phyloP scores from a whole-genome alignment of 2,113 vertebrate species.

The Callospermophilus lateralis region DNA sequence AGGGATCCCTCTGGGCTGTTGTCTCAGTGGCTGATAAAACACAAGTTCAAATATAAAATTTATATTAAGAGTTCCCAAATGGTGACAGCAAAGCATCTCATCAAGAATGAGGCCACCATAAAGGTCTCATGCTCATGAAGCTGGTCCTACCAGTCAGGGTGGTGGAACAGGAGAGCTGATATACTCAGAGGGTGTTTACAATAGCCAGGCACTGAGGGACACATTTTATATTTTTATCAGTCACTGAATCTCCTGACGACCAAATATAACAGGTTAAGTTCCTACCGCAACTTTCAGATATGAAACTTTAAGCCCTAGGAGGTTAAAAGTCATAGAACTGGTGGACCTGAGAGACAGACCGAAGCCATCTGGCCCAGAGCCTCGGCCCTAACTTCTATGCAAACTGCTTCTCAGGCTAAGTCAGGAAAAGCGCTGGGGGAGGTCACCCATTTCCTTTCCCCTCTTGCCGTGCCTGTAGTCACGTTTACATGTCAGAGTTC shows the following conservation, averaged over 20 bases:
- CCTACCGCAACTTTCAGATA: not conserved
- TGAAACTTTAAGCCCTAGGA: not conserved
- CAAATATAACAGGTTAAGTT: not conserved
- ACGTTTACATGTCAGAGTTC: not conserved
- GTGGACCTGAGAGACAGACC: not conserved
- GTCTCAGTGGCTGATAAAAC: not conserved
- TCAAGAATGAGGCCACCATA: accelerated
- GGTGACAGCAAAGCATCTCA: not conserved
- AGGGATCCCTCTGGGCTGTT: not conserved
- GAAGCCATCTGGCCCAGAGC: not conserved
- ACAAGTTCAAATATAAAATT: not conserved
- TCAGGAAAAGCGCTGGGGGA: no score
- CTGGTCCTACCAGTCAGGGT: no score
- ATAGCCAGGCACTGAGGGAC: not conserved
- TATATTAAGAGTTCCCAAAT: not conserved
- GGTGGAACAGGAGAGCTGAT: not conserved
- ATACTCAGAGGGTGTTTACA: not conserved
- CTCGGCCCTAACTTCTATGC: no score
- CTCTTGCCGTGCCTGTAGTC: no score
- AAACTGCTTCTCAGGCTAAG: not conserved
- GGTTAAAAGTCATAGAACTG: not conserved
- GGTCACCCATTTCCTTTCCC: not conserved
- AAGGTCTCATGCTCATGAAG: not conserved
- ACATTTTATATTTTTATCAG: not conserved
- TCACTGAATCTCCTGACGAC: not conserved